Percentiles rank a stretch among this genome's conserved stretches.
Evolutionary conservation across 2,888 invertebrate genomes (phyloP).

Genomic region (Odontothrips loti): DNA sequence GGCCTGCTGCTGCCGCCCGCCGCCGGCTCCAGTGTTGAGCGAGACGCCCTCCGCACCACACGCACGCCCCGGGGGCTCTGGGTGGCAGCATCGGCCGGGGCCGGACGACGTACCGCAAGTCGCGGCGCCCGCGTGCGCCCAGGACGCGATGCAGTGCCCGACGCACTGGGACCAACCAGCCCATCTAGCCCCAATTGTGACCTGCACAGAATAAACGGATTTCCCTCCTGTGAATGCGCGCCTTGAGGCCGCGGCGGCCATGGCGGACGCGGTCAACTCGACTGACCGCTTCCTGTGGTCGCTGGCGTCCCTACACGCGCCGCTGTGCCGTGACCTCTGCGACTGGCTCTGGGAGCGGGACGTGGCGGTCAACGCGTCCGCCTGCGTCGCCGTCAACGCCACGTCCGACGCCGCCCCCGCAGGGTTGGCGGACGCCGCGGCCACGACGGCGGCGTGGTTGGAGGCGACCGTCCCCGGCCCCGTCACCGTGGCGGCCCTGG

Average conservation of each 20-base stretch:
- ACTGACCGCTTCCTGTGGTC: not conserved
- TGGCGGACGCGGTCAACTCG: not conserved
- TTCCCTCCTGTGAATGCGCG: not conserved
- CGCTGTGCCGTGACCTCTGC: not conserved
- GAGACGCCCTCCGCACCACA: not conserved
- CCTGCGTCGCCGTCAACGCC: not conserved
- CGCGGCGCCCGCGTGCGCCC: not conserved
- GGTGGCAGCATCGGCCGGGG: not conserved
- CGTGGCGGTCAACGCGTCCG: not conserved
- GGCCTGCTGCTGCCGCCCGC: not conserved
- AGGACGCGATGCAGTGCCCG: not conserved
- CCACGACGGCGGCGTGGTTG: too few relatives aligned
- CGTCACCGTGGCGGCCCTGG: too few relatives aligned
- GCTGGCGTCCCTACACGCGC: not conserved
- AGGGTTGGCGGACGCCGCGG: too few relatives aligned
- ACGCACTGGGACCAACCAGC: not conserved
- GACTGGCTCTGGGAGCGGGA: not conserved
- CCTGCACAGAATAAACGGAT: not conserved
- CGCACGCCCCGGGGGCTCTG: not conserved
- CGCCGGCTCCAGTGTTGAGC: not conserved
- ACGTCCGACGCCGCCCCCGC: not conserved
- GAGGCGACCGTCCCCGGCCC: too few relatives aligned
- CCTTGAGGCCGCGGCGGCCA: not conserved
- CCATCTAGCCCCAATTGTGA: not conserved
- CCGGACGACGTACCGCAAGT: not conserved